Evolutionary conservation across 1,140 invertebrate genomes (phyloP).

Genomic region (Zaprionus davidi): DNA sequence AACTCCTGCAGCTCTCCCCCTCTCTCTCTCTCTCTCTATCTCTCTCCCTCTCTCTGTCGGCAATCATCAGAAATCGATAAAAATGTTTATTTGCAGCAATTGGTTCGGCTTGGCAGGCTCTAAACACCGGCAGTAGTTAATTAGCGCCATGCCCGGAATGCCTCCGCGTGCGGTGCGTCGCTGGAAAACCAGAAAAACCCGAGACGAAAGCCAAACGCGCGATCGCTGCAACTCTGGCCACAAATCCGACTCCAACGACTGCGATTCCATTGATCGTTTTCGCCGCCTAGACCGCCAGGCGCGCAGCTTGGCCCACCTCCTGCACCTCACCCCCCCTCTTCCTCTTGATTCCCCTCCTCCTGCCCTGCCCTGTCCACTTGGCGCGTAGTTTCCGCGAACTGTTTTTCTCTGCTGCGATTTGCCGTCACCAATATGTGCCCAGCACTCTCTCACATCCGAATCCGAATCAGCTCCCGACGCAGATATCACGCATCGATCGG

Average conservation of each 20-base stretch:
- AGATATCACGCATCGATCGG: slow-evolving; percentile 70
- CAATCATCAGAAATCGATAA: slow-evolving; percentile 83
- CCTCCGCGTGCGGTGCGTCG: slow-evolving; percentile 62
- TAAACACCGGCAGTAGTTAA: slow-evolving; percentile 83
- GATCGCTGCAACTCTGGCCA: not conserved
- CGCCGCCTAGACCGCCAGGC: slow-evolving; percentile 76
- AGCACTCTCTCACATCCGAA: slow-evolving; percentile 47
- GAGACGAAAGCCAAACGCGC: slow-evolving; percentile 32
- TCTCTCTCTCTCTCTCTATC: too few species aligned
- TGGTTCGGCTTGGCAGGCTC: slow-evolving; percentile 44
- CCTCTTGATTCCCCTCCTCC: too few species aligned
- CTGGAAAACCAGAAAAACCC: slow-evolving; percentile 46
- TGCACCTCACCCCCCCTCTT: not conserved
- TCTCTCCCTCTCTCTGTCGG: slow-evolving; percentile 34
- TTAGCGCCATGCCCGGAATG: slow-evolving; percentile 79
- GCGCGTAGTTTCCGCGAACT: slow-evolving; percentile 60
- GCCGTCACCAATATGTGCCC: slow-evolving; percentile 76
- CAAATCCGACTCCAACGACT: slow-evolving; percentile 46
- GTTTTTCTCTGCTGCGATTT: slow-evolving; percentile 31
- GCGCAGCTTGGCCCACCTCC: slow-evolving; percentile 36
- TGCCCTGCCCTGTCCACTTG: not conserved
- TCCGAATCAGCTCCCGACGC: slow-evolving; percentile 69
- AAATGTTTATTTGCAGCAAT: slow-evolving; percentile 81
- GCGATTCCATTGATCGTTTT: slow-evolving; percentile 75
- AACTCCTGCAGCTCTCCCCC: slow-evolving; percentile 16